Base-by-base conservation (phyloP, 1,140 invertebrate genomes). In the Trichonephila inaurata region DNA sequence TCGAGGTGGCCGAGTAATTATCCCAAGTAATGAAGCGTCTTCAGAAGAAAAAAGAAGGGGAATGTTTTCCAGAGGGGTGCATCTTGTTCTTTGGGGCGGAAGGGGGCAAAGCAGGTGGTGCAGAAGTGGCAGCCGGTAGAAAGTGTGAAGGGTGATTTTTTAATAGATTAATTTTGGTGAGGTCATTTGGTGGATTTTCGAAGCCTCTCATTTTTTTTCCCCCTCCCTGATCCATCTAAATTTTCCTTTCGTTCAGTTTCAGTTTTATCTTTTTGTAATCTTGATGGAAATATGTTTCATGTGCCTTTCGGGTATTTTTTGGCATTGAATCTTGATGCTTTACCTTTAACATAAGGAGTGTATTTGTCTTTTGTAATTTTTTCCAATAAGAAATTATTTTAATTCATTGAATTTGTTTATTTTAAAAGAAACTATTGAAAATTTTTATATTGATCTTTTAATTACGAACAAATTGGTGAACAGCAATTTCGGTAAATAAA, bases 21-120 rank as follows among this genome's bases (percentile, higher is more conserved):
- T 83, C 21, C 24, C 1, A 58, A 77, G 72, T 91, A 91, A 91
- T 83, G 89, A 91, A 91, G 89, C 89, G 77, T 60, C 89, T 62
- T n/a, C 14, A 51, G 33, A 83, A 21, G 44, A 83, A 44, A 21
- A n/a, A 77, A 18, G 58, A 58, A 33, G 66, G 7, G 66, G 8
- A 24, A 16, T 44, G 58, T 77, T 77, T 21, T 6, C 77, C 60
- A 77, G 60, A 69, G 16, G 44, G 21, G 51, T 66, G 87, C 62
- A 64, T 24, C 24, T 90, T 40, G 44, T 21, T 77, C 89, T 4
- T 60, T 60, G 66, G 69, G 62, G 44, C 89, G 33, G 87, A 28
- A 61, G 44, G 64, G 28, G 77, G 64, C 40, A 24, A 24, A 33
- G 24, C 69, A 77, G 69, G 69, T 77, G 69, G 69, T 16, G 1